Evolutionary conservation across 1,140 invertebrate genomes (phyloP), one percentile per base, ranked within the genome.

Genomic region (Radopholus similis): DNA sequence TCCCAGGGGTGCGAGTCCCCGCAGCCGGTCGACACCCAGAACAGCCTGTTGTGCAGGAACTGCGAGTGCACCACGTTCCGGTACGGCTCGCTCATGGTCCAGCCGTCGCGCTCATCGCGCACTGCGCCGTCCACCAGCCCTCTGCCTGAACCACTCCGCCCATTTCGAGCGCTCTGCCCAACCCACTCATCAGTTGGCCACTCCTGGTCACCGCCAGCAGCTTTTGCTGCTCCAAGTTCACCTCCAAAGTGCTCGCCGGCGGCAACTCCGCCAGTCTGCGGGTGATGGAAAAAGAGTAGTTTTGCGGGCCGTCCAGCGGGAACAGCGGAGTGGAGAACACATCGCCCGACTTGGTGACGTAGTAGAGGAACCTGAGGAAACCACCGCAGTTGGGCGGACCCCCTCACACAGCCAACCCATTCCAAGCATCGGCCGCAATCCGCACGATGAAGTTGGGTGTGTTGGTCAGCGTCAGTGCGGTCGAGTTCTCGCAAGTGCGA

Each of bases 1-100:
- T 64, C 44, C 72, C 72, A 74, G 6, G 68, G 74, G 38, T 74
- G 73, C 18, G 71, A 56, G 30, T 76, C 77, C 4, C 77, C 75
- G 63, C 75, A 77, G 4, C 54, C 42, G 4, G 35, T 67, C 13
- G 75, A 78, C 13, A 71, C 68, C 75, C 75, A 77, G 35, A 80
- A 77, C n/a, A 80, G 42, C 1, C 74, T 60, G 38, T 69, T 66
- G 9, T 71, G 53, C 42, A 44, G 51, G 9, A 63, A 51, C n/a
- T 59, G 21, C 5, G 70, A 66, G 5, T 66, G 72, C 4, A 65
- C 42, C 3, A 76, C 77, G 13, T 42, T 56, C 30, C 64, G 51
- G 44, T 77, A 81, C 9, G 44, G 28, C 38, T 73, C 75, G 13
- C 18, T 47, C 30, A 73, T 32, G 15, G 64, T 65, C 18, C 64